phyloP scores from a whole-genome alignment of 1,140 invertebrate species.

The Kradibia gibbosae region DNA sequence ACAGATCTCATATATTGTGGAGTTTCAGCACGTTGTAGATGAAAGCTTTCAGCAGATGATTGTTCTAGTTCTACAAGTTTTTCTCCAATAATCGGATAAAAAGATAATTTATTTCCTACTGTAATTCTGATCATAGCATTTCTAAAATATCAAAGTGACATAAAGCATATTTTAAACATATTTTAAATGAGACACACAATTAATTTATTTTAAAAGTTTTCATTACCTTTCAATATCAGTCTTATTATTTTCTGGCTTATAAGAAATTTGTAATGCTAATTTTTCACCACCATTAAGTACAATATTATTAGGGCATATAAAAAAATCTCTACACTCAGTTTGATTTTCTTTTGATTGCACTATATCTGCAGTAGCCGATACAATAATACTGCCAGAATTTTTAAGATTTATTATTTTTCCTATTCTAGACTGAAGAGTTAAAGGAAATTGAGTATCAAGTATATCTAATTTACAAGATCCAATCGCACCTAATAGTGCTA shows the following conservation, averaged over 20 bases:
- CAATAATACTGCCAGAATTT: slow-evolving; percentile 59
- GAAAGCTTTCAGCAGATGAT: slow-evolving; percentile 52
- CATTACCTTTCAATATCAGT: slow-evolving; percentile 55
- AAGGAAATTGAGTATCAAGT: slow-evolving; percentile 59
- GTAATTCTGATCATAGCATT: slow-evolving; percentile 59
- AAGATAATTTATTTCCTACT: slow-evolving; percentile 53
- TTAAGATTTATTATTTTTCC: slow-evolving; percentile 57
- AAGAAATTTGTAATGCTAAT: slow-evolving; percentile 57
- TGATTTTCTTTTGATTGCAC: slow-evolving; percentile 48
- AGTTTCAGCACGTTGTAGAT: slow-evolving; percentile 60
- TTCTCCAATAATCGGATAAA: slow-evolving; percentile 59
- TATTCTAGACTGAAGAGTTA: slow-evolving; percentile 57
- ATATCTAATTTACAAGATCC: slow-evolving; percentile 61
- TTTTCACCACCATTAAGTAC: slow-evolving; percentile 57
- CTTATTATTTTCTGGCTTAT: slow-evolving; percentile 56
- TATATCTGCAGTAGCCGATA: slow-evolving; percentile 51
- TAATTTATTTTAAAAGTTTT: slow-evolving; percentile 16
- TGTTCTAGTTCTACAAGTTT: slow-evolving; percentile 51
- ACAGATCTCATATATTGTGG: slow-evolving; percentile 55
- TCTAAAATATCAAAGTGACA: slow-evolving; percentile 49
- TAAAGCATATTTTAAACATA: not conserved
- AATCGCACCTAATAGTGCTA: slow-evolving; percentile 59
- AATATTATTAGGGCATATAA: slow-evolving; percentile 55
- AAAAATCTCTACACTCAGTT: slow-evolving; percentile 44
- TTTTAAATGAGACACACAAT: slow-evolving; percentile 2